A percentile compares a stretch with the other conserved stretches of the same genome.
These are phyloP conservation scores for Patella pellucida DNA, from an alignment of 2,888 invertebrate species.

Conservation along the genomic window DNA sequence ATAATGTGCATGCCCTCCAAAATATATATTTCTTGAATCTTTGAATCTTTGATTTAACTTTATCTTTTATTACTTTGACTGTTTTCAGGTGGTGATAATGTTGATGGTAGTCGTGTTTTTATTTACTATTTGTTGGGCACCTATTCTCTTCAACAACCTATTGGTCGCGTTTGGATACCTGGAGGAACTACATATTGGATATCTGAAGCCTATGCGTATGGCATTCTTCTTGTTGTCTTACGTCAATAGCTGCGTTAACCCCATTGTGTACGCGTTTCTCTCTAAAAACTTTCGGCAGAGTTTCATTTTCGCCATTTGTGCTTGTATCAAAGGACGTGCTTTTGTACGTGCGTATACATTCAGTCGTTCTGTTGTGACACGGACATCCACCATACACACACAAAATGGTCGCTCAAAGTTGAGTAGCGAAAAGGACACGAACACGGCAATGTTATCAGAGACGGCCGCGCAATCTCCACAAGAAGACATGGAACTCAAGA, in stretches of 20 bases:
- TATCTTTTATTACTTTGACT: not conserved
- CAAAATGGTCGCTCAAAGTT: constrained; percentile 24
- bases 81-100: constrained; percentile 79
- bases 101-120: constrained; percentile 79
- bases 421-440: constrained; percentile 19
- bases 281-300: constrained; percentile 77
- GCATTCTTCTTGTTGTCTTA: constrained; percentile 79
- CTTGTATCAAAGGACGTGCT: constrained; percentile 43
- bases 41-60: not conserved
- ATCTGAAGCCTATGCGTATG: constrained; percentile 76
- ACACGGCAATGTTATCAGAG: not conserved
- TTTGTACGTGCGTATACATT: constrained; percentile 41
- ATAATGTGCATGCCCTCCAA: not conserved
- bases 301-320: constrained; percentile 56
- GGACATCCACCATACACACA: constrained; percentile 31
- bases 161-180: constrained; percentile 77
- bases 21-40: not conserved
- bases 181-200: constrained; percentile 72
- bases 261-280: constrained; percentile 82
- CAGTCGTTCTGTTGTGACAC: constrained; percentile 37
- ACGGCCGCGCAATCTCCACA: not conserved
- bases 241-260: constrained; percentile 81
- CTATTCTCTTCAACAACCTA: constrained; percentile 77
- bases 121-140: constrained; percentile 81
- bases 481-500: not conserved